Evolutionary conservation across 2,888 invertebrate species (phyloP).

Genomic region (Tubulanus polymorphus): DNA sequence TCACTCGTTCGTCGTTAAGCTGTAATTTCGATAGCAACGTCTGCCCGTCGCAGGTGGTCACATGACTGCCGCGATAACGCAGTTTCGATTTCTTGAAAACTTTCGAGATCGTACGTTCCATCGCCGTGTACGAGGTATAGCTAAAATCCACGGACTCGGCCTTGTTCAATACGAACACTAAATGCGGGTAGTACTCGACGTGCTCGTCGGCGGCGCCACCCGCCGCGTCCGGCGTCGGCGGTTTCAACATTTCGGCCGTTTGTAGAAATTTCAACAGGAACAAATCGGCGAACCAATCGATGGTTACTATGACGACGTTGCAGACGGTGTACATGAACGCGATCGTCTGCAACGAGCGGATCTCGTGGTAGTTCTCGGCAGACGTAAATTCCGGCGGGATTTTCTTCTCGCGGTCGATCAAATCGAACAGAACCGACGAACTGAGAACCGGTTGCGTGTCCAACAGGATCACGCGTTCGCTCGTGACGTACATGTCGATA

Average conservation of each 20-base stretch:
- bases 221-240: conserved; percentile 69
- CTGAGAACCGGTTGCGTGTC: conserved; percentile 76
- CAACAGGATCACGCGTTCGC: conserved; percentile 74
- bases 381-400: conserved; percentile 69
- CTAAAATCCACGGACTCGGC: conserved; percentile 67
- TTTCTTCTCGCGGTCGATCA: conserved; percentile 56
- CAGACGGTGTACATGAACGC: conserved; percentile 84
- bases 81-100: conserved; percentile 47
- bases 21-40: conserved; percentile 28
- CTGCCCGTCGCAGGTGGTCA: conserved; percentile 26
- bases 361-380: conserved; percentile 79
- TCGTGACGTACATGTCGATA: conserved; percentile 70
- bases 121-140: conserved; percentile 34
- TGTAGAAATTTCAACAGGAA: conserved; percentile 67
- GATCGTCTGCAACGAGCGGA: conserved; percentile 66
- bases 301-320: conserved; percentile 80
- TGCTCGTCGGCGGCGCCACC: too few relatives aligned
- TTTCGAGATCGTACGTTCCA: conserved; percentile 37
- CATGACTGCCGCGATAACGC: conserved; percentile 41
- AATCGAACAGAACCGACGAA: conserved; percentile 63
- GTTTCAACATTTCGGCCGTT: conserved; percentile 82
- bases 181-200: too few relatives aligned
- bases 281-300: conserved; percentile 85
- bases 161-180: conserved; percentile 75
- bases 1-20: conserved; percentile 24